These are phyloP conservation scores for Scaptomyza tumidula DNA, from an alignment of 2,888 invertebrate genomes.

Conservation along the genomic window DNA sequence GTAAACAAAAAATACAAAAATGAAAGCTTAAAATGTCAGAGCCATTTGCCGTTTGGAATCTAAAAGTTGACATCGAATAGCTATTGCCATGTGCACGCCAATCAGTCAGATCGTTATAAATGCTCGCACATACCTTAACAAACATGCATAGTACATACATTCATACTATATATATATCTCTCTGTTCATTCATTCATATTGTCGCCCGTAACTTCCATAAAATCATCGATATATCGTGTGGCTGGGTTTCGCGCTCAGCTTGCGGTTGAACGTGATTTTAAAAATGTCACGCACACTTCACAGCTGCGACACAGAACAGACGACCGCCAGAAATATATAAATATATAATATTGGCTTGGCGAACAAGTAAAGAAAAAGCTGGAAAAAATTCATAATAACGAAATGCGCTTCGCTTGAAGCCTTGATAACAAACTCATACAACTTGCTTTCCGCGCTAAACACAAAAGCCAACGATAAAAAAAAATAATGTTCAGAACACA, in stretches of 20 bases:
- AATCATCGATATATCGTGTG: slow-evolving; percentile 52
- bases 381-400: slow-evolving; percentile 27
- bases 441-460: slow-evolving; percentile 18
- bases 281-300: slow-evolving; percentile 78
- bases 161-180: not conserved
- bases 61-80: slow-evolving; percentile 26
- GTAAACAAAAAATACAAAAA: slow-evolving; percentile 19
- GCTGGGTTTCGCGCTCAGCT: slow-evolving; percentile 47
- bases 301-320: slow-evolving; percentile 4
- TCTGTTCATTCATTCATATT: slow-evolving; percentile 22
- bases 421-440: slow-evolving; percentile 65
- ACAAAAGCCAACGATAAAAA: slow-evolving; percentile 1
- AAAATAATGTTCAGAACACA: slow-evolving; percentile 1
- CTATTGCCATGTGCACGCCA: slow-evolving; percentile 50
- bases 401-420: slow-evolving; percentile 43
- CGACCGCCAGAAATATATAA: slow-evolving; percentile 6
- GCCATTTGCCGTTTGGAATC: slow-evolving; percentile 27
- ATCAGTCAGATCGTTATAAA: slow-evolving; percentile 58
- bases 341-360: slow-evolving; percentile 22
- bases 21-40: slow-evolving; percentile 33
- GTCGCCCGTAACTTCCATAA: slow-evolving; percentile 36
- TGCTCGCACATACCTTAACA: slow-evolving; percentile 21
- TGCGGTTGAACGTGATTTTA: slow-evolving; percentile 79
- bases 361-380: not conserved
- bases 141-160: not conserved